Base-by-base conservation (phyloP, 1,140 invertebrate species). In the Pteromalus puparum region DNA sequence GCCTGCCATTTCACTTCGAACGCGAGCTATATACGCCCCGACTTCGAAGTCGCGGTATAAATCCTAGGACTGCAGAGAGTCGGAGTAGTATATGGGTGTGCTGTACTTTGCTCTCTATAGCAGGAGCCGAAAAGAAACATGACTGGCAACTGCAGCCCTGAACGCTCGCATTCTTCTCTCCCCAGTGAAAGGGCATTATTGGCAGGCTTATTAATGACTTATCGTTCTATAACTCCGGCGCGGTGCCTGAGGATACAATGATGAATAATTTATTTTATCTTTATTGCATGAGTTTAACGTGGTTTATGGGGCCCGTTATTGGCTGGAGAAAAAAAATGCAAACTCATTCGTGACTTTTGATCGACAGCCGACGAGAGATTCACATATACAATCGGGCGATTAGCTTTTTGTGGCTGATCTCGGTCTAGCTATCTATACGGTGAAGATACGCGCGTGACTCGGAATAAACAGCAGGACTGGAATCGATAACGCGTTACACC, bases 61-160 rank as follows among this genome's bases (percentile, higher is more conserved):
- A 65, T 65, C 48, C 74, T 76, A 6, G 10, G 38, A 21, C n/a
- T 28, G 21, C 18, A 61, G 21, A 21, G 46, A 48, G 13, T 15
- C 13, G 46, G 46, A 48, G 30, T 34, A n/a, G n/a, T n/a, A n/a
- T n/a, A 48, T 61, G 4, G 53, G 5, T 21, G 5, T 21, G 53
- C 53, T 61, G 21, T 61, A 42, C 38, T 61, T 18, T 21, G 53
- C 53, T 61, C 53, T 6, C 1, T 53, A n/a, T 0, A 18, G 6
- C 53, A 21, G 18, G 13, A 61, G 34, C 18, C 21, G 21, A n/a
- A 26, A 53, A 30, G 76, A 38, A 78, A 78, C 76, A 78, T 78
- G 76, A 78, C 76, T 78, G 53, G 53, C 53, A 78, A 78, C 76
- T 78, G 48, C 76, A 65, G 28, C 5, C 76, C 72, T 65, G 28